Evolutionary conservation across 2,888 invertebrate genomes (phyloP).

Genomic region (Dasypogon diadema): DNA sequence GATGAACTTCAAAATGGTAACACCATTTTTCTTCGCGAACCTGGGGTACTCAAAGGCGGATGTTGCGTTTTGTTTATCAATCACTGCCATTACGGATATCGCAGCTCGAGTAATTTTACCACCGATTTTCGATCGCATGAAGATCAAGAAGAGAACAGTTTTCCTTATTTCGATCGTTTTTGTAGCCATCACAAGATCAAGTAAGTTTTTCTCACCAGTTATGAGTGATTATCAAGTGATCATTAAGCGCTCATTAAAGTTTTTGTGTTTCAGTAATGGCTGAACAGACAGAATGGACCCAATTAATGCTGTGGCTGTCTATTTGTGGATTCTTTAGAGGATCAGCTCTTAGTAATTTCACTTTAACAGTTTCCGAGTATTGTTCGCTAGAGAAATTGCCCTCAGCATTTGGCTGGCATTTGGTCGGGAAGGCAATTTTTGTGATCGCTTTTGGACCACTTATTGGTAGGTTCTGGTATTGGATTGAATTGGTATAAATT

Average conservation of each 20-base stretch:
- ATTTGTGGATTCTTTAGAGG: slow-evolving; percentile 85
- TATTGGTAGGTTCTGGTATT: slow-evolving; percentile 71
- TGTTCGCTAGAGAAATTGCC: slow-evolving; percentile 80
- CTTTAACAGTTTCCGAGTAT: slow-evolving; percentile 82
- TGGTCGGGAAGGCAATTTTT: slow-evolving; percentile 81
- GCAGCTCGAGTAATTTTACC: slow-evolving; percentile 79
- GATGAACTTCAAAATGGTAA: slow-evolving; percentile 80
- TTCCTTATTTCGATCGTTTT: slow-evolving; percentile 80
- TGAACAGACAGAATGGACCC: slow-evolving; percentile 78
- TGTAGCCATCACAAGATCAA: slow-evolving; percentile 79
- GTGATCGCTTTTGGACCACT: slow-evolving; percentile 78
- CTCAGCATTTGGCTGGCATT: slow-evolving; percentile 81
- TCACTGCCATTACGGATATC: slow-evolving; percentile 81
- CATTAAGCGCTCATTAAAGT: background rate
- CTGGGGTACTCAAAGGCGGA: slow-evolving; percentile 76
- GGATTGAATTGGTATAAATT: too few relatives aligned
- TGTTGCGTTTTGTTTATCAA: slow-evolving; percentile 79
- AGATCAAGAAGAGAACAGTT: slow-evolving; percentile 77
- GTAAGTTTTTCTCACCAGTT: too few relatives aligned
- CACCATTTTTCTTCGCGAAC: slow-evolving; percentile 76
- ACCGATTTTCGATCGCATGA: slow-evolving; percentile 78
- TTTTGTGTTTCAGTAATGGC: slow-evolving; percentile 74
- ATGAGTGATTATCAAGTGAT: background rate
- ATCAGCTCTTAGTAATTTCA: slow-evolving; percentile 82
- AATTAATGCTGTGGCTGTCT: slow-evolving; percentile 77